Conservation (phyloP, 64 coral and sea anemone genomes). For the Dendrophyllia cribrosa region DNA sequence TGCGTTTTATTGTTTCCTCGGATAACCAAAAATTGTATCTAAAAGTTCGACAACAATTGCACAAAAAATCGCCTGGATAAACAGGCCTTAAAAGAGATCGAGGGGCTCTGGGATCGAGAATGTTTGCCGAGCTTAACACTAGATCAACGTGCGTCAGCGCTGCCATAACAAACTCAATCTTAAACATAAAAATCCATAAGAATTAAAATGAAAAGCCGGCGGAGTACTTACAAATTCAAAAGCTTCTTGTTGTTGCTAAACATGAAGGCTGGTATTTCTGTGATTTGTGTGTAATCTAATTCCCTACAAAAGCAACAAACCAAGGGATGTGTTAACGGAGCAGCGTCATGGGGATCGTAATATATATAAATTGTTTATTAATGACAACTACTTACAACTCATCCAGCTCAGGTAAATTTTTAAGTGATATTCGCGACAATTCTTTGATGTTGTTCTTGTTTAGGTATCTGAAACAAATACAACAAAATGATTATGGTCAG, state of each 20-base stretch:
- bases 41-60: too few relatives aligned
- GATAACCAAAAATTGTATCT: too few relatives aligned
- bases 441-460: conserved; percentile 34
- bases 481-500: not conserved
- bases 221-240: conserved; percentile 22
- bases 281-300: conserved; percentile 42
- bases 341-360: too few relatives aligned
- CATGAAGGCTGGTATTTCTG: conserved; percentile 30
- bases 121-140: too few relatives aligned
- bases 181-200: too few relatives aligned
- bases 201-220: not conserved
- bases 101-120: too few relatives aligned
- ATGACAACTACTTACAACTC: not conserved
- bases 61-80: too few relatives aligned
- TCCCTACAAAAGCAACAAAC: conserved; percentile 11
- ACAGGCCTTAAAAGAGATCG: too few relatives aligned
- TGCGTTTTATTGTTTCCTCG: too few relatives aligned
- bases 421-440: conserved; percentile 4
- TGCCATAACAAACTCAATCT: too few relatives aligned
- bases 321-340: not conserved
- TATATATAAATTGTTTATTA: too few relatives aligned
- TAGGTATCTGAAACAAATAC: not conserved
- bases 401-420: conserved; percentile 18
- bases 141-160: too few relatives aligned
- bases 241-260: conserved; percentile 50